Base-by-base conservation (phyloP, 2,888 invertebrate genomes). In the Aphodius granarius region DNA sequence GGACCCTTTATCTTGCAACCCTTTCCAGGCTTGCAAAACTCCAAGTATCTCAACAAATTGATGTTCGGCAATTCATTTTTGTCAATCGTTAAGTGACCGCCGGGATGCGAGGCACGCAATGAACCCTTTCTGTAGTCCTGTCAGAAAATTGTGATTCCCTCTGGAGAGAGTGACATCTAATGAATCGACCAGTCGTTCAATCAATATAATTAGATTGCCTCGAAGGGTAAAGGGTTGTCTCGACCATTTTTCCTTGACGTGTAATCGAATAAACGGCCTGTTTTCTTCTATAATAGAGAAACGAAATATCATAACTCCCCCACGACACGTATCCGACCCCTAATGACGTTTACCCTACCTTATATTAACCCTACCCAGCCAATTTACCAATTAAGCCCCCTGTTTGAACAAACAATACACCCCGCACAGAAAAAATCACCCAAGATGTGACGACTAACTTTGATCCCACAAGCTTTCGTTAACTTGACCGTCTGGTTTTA, bases 121-220 rank as follows among this genome's bases (percentile, higher is more conserved):
- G 21, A 74, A 73, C 74, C 76, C 77, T 76, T 78, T 21, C 21
- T 68, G 68, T 20, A 19, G 68, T 19, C 75, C 66, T 74, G 76
- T 73, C 75, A 76, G 77, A 79, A 81, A 77, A 82, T 84, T 78
- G 79, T 80, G 79, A 79, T 81, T 75, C 84, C 82, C 82, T 80
- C 78, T 80, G 81, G 83, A 85, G 85, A 85, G 85, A 85, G 86
- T 86, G 86, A 87, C 86, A 86, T 83, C 86, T 86, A 87, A 87
- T 87, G 87, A 87, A 87, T 87, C 85, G 86, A 82, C 87, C 86
- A 43, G 87, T 87, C 87, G 86, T 86, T 87, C 87, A 87, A 87
- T 87, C 87, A 87, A 86, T 87, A 86, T 87, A 87, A 87, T 87
- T 86, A 86, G 86, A 87, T 87, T 87, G 87, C 86, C 86, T 83